phyloP scores from a whole-genome alignment of 2,113 vertebrate species.

The Pluvialis apricaria region DNA sequence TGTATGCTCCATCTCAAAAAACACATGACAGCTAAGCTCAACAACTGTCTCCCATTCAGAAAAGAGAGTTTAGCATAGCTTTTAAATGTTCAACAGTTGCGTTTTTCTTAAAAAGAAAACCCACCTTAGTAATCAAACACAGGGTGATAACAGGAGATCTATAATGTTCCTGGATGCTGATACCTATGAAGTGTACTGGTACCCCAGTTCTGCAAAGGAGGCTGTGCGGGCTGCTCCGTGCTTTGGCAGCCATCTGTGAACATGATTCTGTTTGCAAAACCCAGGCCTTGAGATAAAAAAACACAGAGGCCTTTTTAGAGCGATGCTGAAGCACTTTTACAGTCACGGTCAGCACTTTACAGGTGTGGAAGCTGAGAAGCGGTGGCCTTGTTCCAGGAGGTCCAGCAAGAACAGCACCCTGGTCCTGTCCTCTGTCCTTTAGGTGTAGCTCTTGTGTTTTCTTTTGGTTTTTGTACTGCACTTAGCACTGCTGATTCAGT shows the following conservation, averaged over 20 bases:
- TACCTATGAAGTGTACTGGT: neutral
- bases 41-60: neutral
- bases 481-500: neutral
- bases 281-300: neutral
- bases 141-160: neutral
- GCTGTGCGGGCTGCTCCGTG: neutral
- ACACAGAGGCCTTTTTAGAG: neutral
- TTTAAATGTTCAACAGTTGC: neutral
- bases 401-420: neutral
- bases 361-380: neutral
- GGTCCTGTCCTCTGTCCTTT: neutral
- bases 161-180: neutral
- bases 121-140: neutral
- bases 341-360: neutral
- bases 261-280: neutral
- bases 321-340: neutral
- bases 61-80: neutral
- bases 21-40: neutral
- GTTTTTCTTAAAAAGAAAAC: neutral
- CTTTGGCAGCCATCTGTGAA: neutral
- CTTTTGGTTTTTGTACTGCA: neutral
- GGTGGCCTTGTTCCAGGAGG: neutral
- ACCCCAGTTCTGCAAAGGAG: neutral
- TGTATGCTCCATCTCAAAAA: neutral
- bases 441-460: neutral